Evolutionary conservation across 2,113 vertebrate genomes (phyloP).

Genomic region (Dipodomys stephensi): DNA sequence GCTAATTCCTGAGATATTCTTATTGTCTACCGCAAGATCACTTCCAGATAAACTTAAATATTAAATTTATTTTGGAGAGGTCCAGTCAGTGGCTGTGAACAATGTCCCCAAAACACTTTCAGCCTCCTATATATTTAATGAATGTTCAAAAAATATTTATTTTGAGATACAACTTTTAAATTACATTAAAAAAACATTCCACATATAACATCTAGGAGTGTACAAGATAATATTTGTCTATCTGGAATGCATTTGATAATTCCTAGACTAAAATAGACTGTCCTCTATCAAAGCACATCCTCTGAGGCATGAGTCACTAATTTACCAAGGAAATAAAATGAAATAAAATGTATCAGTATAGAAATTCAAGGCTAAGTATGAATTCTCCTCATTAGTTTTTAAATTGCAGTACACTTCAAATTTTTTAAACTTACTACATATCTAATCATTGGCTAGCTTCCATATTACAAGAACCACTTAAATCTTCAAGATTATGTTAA

Average conservation of each 20-base stretch:
- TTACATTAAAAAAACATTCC: conserved; percentile 29
- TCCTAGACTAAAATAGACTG: background rate
- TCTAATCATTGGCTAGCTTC: background rate
- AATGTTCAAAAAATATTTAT: background rate
- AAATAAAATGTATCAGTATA: conserved; percentile 9
- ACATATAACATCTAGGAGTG: background rate
- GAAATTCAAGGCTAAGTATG: background rate
- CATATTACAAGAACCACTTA: background rate
- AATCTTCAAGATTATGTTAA: background rate
- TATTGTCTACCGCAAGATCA: background rate
- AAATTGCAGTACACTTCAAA: background rate
- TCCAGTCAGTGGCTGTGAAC: no score
- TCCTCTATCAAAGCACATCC: background rate
- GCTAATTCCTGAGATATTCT: background rate
- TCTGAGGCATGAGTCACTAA: background rate
- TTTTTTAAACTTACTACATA: conserved; percentile 29
- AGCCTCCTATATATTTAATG: no score
- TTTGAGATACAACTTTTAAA: background rate
- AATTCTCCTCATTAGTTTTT: background rate
- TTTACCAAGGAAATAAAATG: background rate
- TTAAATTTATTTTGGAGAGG: no score
- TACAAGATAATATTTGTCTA: background rate
- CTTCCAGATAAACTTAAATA: background rate
- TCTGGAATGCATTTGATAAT: conserved; percentile 1
- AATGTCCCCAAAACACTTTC: no score